Base-by-base conservation (phyloP, 2,797 vertebrate species). In the Pelodytes ibericus region DNA sequence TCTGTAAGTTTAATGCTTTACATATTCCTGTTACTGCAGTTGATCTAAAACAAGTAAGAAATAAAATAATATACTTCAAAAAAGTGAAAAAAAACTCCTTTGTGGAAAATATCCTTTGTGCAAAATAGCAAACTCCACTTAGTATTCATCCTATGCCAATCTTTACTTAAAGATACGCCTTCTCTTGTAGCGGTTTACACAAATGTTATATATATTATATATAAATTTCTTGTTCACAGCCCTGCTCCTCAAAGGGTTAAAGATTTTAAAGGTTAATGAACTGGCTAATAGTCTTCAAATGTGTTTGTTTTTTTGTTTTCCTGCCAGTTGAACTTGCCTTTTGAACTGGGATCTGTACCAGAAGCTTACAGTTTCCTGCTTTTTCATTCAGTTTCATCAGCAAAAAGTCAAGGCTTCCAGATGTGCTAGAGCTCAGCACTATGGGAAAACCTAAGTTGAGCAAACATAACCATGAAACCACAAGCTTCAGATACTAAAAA, bases 331-430 rank as follows among this genome's bases (percentile, higher is more conserved):
- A 75, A 69, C 44, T 51, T 27, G 27, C 27, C 63, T 33, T 10
- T 68, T n/a, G 22, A n/a, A 60, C 26, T 11, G 27, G 44, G 56
- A 62, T 67, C 57, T 61, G 11, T 9, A 75, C 73, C 51, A 25
- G 64, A 60, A 61, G 56, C 30, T 74, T 30, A n/a, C 44, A 53
- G 57, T 51, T 68, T 75, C 41, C 73, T 57, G 30, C 29, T 30
- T 33, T 75, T 36, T 69, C 29, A 63, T 64, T 76, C 57, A 25
- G 33, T 76, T 76, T 76, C 66, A 76, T 76, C 65, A 77, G 67
- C 26, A 59, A 49, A n/a, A 67, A 59, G 63, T 59, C 72, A 67
- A 74, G 53, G 72, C 33, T 77, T 71, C 67, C 51, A 77, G 49
- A 65, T 71, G 75, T 64, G 68, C 68, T 39, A 22, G 16, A 39